These are phyloP conservation scores for Bergia puertoricense DNA, from an alignment of 92 coral and sea anemone genomes.

Conservation along the genomic window DNA sequence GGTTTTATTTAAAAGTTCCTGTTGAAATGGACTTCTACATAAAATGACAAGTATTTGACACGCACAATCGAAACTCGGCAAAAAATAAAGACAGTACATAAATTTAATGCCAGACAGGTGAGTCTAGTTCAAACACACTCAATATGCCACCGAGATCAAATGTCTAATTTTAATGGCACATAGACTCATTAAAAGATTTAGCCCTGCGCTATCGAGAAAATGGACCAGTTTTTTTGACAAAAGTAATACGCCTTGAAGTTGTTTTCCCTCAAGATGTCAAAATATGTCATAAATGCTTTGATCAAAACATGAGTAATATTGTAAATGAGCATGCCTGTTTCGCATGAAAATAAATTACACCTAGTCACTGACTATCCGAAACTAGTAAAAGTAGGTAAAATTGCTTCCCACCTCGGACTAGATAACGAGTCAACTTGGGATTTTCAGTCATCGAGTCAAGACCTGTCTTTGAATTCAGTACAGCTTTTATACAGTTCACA, in stretches of 20 bases:
- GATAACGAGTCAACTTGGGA: conserved; percentile 64
- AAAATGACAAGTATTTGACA: not conserved
- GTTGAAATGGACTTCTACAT: not conserved
- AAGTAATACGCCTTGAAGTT: not conserved
- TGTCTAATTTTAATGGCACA: not conserved
- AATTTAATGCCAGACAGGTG: not conserved
- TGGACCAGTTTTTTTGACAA: not conserved
- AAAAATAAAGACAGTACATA: not conserved
- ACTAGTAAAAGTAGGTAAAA: not conserved
- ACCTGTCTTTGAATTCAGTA: conserved; percentile 91
- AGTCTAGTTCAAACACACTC: not conserved
- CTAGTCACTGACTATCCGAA: not conserved
- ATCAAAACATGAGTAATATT: not conserved
- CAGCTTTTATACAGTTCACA: conserved; percentile 92
- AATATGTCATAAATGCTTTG: not conserved
- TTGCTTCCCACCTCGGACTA: conserved; percentile 75
- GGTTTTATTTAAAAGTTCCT: not conserved
- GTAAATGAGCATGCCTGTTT: not conserved
- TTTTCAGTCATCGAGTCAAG: conserved; percentile 71
- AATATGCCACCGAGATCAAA: not conserved
- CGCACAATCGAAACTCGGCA: not conserved
- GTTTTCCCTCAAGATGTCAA: not conserved
- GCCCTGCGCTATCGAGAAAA: not conserved
- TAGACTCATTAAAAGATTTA: not conserved
- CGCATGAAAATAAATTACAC: not conserved